Evolutionary conservation across 1,140 invertebrate genomes (phyloP).

Genomic region (Ceratosolen fusciceps): DNA sequence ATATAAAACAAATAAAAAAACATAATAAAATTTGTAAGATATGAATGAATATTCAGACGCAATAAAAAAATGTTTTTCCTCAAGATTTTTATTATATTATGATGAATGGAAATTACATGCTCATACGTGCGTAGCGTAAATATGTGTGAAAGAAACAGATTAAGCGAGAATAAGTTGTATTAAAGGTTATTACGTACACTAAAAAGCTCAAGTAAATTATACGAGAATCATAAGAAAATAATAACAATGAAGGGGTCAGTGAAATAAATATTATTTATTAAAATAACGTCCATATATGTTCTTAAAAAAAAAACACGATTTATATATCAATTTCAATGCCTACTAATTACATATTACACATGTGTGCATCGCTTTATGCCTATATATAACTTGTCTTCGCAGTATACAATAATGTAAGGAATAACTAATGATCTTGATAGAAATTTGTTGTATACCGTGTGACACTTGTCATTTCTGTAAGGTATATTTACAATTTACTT

Average conservation of each 20-base stretch:
- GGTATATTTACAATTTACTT: conserved; percentile 37
- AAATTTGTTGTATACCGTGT: conserved; percentile 30
- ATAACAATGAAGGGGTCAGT: conserved; percentile 8
- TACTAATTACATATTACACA: conserved; percentile 43
- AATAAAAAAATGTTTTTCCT: no score
- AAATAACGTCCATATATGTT: conserved; percentile 40
- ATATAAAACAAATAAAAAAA: no score
- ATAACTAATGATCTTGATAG: conserved; percentile 38
- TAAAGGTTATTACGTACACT: conserved; percentile 39
- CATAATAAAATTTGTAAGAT: no score
- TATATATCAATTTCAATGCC: conserved; percentile 42
- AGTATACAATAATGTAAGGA: conserved; percentile 27
- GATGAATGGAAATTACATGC: conserved; percentile 22
- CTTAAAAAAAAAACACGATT: conserved; percentile 25
- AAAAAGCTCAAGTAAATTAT: conserved; percentile 38
- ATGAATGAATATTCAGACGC: no score
- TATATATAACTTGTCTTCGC: conserved; percentile 37
- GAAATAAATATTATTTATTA: conserved; percentile 40
- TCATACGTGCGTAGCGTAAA: conserved; percentile 24
- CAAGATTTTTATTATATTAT: conserved; percentile 24
- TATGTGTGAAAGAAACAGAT: background rate
- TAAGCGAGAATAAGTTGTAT: conserved; percentile 42
- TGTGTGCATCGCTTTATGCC: conserved; percentile 14
- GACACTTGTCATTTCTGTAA: conserved; percentile 38
- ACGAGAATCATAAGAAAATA: conserved; percentile 31